Evolutionary conservation across 2,888 invertebrate genomes (phyloP).

Genomic region (Chalcis sispes): DNA sequence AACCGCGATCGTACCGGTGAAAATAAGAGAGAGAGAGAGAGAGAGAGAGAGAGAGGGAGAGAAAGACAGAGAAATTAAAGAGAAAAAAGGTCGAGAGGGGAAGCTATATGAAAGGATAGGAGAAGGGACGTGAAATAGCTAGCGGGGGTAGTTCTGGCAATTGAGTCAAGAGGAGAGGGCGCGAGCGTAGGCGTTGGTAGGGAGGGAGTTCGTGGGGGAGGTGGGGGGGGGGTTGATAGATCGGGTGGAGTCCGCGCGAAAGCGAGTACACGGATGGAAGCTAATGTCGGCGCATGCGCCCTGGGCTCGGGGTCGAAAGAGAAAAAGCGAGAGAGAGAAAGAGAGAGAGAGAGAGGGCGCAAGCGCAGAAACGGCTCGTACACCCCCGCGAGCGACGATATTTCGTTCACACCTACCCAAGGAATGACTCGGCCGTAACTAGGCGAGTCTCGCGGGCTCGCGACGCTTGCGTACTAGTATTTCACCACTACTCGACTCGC

Average conservation of each 20-base stretch:
- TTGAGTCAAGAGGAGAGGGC: constrained; percentile 6
- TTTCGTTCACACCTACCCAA: constrained; percentile 74
- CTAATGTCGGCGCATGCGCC: no score
- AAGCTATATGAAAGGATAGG: constrained; percentile 21
- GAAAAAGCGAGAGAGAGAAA: constrained; percentile 59
- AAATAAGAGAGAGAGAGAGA: constrained; percentile 32
- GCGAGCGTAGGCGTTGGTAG: constrained; percentile 43
- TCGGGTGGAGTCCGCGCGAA: constrained; percentile 56
- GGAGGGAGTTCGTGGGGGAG: constrained; percentile 42
- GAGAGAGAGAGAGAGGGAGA: constrained; percentile 38
- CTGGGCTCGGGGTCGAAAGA: neutral
- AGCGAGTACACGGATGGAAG: neutral
- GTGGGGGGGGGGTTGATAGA: constrained; percentile 56
- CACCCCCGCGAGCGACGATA: constrained; percentile 58
- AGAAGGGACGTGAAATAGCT: constrained; percentile 38
- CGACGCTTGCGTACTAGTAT: constrained; percentile 69
- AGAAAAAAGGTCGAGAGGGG: constrained; percentile 32
- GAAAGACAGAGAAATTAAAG: constrained; percentile 17
- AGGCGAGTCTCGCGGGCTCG: no score
- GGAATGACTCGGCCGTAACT: no score
- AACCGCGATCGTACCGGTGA: neutral
- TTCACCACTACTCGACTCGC: constrained; percentile 24
- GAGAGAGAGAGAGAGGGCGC: constrained; percentile 60
- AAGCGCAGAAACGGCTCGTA: constrained; percentile 50
- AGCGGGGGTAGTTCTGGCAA: constrained; percentile 21